Evolutionary conservation across 1,140 invertebrate species (phyloP), one percentile per base, ranked within the genome.

Genomic region (Bathynomus jamesi): DNA sequence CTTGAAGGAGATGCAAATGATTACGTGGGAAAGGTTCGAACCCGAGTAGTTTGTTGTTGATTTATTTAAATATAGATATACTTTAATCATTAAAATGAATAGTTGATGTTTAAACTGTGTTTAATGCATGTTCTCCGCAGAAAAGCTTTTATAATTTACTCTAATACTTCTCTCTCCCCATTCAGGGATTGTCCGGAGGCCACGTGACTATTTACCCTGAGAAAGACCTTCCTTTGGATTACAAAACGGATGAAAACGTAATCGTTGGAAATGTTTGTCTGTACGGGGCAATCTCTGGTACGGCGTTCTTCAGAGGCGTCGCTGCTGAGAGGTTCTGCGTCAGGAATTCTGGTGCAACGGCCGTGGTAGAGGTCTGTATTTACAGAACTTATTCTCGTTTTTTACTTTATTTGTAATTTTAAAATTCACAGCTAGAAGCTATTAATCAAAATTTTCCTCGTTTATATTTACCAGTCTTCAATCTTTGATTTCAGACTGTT

Each of bases 1-100:
- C 85, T 99, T 3, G 95, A 97, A 83, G 97, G 97, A 66, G 97
- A 99, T 85, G 91, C 96, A 63, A 99, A 99, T 83, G 97, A 99
- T 83, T 99, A 99, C 83, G 96, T 99, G 72, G 96, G 94, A 84
- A 90, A 91, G 82, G 87, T 87, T 78, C n/a, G n/a, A n/a, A n/a
- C n/a, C n/a, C n/a, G 66, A 46, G 8, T 53, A 32, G 1, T 61
- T 64, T 67, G 28, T 46, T 69, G 67, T n/a, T n/a, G n/a, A n/a
- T n/a, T n/a, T n/a, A n/a, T n/a, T n/a, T n/a, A n/a, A n/a, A n/a
- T n/a, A n/a, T n/a, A n/a, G n/a, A n/a, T n/a, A n/a, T n/a, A n/a
- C n/a, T n/a, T n/a, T n/a, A n/a, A n/a, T n/a, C n/a, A n/a, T n/a
- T n/a, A n/a, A n/a, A n/a, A n/a, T n/a, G n/a, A n/a, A n/a, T n/a